These are phyloP conservation scores for Lathronympha strigana DNA, from an alignment of 2,888 invertebrate genomes.

Conservation along the genomic window DNA sequence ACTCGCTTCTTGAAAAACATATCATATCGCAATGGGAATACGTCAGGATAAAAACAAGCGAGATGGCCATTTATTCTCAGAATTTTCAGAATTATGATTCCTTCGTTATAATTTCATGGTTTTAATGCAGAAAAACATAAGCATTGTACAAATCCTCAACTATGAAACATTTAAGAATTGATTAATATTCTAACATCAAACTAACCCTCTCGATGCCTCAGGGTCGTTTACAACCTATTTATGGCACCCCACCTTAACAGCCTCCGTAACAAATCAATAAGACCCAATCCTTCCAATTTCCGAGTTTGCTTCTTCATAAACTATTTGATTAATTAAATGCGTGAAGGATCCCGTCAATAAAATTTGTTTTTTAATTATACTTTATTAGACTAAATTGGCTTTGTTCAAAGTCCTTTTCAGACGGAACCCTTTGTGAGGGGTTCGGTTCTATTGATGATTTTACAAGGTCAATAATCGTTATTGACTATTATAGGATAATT, in stretches of 20 bases:
- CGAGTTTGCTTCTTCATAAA: conserved; percentile 62
- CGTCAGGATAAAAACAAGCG: too few species aligned
- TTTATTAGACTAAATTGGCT: conserved; percentile 79
- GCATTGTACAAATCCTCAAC: background rate
- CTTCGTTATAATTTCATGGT: too few species aligned
- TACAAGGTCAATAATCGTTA: conserved; percentile 81
- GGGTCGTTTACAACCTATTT: conserved; percentile 60
- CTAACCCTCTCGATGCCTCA: conserved; percentile 4
- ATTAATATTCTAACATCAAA: conserved; percentile 7
- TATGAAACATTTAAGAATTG: conserved; percentile 3
- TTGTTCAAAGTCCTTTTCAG: conserved; percentile 67
- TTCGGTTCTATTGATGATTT: conserved; percentile 81
- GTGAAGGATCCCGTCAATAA: conserved; percentile 75
- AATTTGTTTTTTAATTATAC: conserved; percentile 78
- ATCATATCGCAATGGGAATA: too few species aligned
- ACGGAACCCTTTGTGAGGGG: conserved; percentile 68
- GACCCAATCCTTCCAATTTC: conserved; percentile 61
- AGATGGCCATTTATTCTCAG: too few species aligned
- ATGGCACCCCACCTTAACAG: conserved; percentile 67
- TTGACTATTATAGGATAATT: conserved; percentile 78
- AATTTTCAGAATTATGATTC: too few species aligned
- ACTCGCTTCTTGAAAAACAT: too few species aligned
- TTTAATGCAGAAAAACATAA: background rate
- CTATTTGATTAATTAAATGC: conserved; percentile 78
- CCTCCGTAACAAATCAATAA: conserved; percentile 68